Percentiles rank a stretch among this genome's conserved stretches.
phyloP scores from a whole-genome alignment of 2,888 invertebrate genomes.

The Lithophane leautieri region DNA sequence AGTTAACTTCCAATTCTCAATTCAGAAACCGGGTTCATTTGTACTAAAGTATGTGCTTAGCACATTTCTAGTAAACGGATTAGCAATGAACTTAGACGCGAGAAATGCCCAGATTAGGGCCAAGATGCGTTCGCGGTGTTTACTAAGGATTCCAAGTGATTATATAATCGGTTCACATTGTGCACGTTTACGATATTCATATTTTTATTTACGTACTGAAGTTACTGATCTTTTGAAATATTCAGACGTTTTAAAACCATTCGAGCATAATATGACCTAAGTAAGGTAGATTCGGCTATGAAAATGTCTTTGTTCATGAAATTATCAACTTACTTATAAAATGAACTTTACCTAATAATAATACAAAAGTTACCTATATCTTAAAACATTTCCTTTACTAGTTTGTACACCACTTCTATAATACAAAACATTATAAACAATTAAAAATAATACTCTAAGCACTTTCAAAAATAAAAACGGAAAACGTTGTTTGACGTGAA shows the following conservation, averaged over 20 bases:
- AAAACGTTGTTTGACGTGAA: slow-evolving; percentile 64
- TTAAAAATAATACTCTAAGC: slow-evolving; percentile 28
- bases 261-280: not conserved
- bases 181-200: not conserved
- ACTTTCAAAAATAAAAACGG: slow-evolving; percentile 49
- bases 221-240: not conserved
- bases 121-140: slow-evolving; percentile 50
- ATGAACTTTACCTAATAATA: too few relatives aligned
- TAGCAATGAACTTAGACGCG: slow-evolving; percentile 74
- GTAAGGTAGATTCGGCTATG: not conserved
- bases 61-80: slow-evolving; percentile 75
- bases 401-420: not conserved
- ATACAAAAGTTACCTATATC: not conserved
- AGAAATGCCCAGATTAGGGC: slow-evolving; percentile 59
- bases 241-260: not conserved
- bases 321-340: not conserved
- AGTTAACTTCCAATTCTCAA: not conserved
- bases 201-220: not conserved
- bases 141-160: slow-evolving; percentile 60
- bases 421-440: not conserved
- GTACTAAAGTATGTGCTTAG: slow-evolving; percentile 51
- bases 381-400: not conserved
- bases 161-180: slow-evolving; percentile 22
- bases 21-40: not conserved
- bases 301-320: not conserved